Base-by-base conservation (phyloP, 2,113 vertebrate genomes). In the Morone saxatilis region DNA sequence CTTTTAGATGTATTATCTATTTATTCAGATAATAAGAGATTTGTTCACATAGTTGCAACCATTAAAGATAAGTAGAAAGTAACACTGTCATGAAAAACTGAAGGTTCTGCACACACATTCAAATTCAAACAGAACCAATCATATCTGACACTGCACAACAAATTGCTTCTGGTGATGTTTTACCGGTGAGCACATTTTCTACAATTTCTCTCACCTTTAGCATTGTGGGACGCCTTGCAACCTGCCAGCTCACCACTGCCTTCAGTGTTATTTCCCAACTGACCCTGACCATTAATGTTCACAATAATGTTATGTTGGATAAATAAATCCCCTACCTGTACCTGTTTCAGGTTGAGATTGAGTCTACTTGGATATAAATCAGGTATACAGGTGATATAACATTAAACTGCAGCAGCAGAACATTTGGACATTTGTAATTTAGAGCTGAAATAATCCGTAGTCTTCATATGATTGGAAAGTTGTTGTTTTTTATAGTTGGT, bases 221-320 rank as follows among this genome's bases (percentile, higher is more conserved):
- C n/a, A 14, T 70, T 31, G 22, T 13, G 14, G 14, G 72, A 22
- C 3, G 16, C 67, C 14, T 31, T 65, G 80, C 66, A 77, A 57
- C 59, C 73, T 69, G 47, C 36, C 36, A 45, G 25, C 45, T 36
- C 43, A 25, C 14, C 22, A 1, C 74, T 50, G 51, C 60, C 51
- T 43, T 51, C 67, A 36, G 10, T 59, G 22, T 78, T 56, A 79
- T 67, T 71, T 71, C 53, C 67, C 72, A 22, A 3, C 22, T n/a
- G 54, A 70, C 11, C 3, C 17, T 80, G 41, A 51, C 41, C 36
- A 19, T 76, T 71, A 11, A 45, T 67, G 43, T 66, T 80, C 14
- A 8, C 45, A 60, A 12, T 12, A 47, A 47, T 14, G 45, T 47
- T 4, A 47, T 47, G 13, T 59, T 5, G 17, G 13, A 50, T 59